These are phyloP conservation scores for Nothocercus julius DNA, from an alignment of 2,113 vertebrate genomes.

Conservation along the genomic window DNA sequence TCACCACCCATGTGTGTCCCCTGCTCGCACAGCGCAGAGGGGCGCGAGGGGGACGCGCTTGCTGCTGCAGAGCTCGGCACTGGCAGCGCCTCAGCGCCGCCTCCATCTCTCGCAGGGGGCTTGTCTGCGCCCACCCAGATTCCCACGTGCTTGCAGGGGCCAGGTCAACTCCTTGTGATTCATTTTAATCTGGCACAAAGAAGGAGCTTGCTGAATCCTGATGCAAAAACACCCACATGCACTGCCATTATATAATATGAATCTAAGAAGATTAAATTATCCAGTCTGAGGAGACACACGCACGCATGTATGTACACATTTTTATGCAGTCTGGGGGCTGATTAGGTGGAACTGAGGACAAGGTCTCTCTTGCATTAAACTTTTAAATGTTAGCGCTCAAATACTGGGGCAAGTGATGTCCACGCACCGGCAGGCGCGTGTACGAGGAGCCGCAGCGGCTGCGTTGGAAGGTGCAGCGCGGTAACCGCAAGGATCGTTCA, in stretches of 20 bases:
- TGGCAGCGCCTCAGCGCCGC: rapidly evolving
- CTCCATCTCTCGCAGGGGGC: background rate
- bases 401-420: rapidly evolving
- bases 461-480: rapidly evolving
- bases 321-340: background rate
- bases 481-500: rapidly evolving
- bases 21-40: background rate
- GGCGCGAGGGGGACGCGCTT: background rate
- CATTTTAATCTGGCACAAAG: constrained; percentile 28
- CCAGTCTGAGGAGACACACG: background rate
- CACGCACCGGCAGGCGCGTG: rapidly evolving
- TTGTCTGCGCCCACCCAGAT: background rate
- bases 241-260: constrained; percentile 40
- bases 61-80: background rate
- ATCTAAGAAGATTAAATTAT: constrained; percentile 54
- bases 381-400: background rate
- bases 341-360: background rate
- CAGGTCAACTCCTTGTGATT: background rate
- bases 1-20: background rate
- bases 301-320: background rate
- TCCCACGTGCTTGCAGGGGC: background rate
- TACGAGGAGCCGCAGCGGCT: background rate
- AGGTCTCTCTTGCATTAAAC: background rate
- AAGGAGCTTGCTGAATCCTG: constrained; percentile 14
- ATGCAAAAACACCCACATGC: constrained; percentile 20